These are phyloP conservation scores for Sebastes miniatus DNA, from an alignment of 2,797 vertebrate species.

Conservation along the genomic window DNA sequence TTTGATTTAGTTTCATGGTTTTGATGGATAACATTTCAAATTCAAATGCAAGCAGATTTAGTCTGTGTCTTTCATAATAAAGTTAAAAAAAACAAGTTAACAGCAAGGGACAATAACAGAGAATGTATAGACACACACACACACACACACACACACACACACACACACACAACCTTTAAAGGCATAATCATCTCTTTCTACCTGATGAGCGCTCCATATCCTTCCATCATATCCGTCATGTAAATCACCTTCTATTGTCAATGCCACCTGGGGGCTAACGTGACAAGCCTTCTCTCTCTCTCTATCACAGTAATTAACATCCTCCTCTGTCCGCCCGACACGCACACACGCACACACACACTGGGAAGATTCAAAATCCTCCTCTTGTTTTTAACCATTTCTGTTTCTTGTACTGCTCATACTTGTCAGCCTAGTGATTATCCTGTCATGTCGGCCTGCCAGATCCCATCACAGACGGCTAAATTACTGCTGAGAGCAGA, in stretches of 20 bases:
- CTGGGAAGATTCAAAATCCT: neutral
- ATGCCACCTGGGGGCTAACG: constrained; percentile 55
- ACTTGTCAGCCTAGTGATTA: constrained; percentile 69
- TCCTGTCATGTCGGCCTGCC: constrained; percentile 57
- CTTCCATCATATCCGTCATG: constrained; percentile 36
- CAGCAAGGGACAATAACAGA: neutral
- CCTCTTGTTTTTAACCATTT: constrained; percentile 13
- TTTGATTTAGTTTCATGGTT: neutral
- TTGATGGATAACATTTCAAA: constrained; percentile 11
- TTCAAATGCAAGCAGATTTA: neutral
- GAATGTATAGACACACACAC: neutral
- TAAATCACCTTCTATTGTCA: constrained; percentile 71
- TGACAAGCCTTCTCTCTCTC: constrained; percentile 52
- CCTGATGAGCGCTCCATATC: constrained; percentile 36
- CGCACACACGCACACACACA: neutral
- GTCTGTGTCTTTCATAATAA: neutral
- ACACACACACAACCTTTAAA: constrained; percentile 10
- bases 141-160: no score
- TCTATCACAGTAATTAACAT: constrained; percentile 73
- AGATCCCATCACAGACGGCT: constrained; percentile 52
- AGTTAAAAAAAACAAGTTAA: constrained; percentile 1
- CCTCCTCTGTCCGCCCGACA: constrained; percentile 24
- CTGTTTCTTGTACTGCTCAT: constrained; percentile 46
- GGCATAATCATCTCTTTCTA: constrained; percentile 60
- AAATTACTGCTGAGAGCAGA: constrained; percentile 57